Conservation (phyloP, 2,888 invertebrate genomes). For the Habroteleia sp. region DNA sequence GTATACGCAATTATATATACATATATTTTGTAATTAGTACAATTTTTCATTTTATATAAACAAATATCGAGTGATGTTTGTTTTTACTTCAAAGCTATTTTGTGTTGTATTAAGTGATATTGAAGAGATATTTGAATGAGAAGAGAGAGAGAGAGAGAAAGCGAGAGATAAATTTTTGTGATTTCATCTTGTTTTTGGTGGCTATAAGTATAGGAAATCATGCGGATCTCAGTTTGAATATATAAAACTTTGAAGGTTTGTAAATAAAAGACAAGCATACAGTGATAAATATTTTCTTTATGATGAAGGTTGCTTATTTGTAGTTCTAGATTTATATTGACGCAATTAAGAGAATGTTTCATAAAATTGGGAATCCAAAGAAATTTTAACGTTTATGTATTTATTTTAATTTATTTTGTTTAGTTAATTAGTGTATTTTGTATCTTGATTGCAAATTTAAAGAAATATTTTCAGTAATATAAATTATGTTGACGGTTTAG, state of each 20-base stretch:
- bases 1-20: too few species aligned
- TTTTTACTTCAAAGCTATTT: constrained; percentile 20
- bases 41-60: background rate
- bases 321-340: too few species aligned
- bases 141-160: too few species aligned
- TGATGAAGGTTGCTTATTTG: too few species aligned
- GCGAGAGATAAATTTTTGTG: constrained; percentile 70
- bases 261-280: background rate
- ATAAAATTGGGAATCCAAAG: too few species aligned
- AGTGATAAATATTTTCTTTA: background rate
- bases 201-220: background rate
- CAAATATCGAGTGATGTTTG: background rate
- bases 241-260: constrained; percentile 40
- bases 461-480: too few species aligned
- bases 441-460: too few species aligned
- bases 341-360: too few species aligned
- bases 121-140: constrained; percentile 67
- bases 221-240: background rate
- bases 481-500: too few species aligned
- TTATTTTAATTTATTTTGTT: too few species aligned
- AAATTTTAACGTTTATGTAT: too few species aligned
- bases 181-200: constrained; percentile 62
- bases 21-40: constrained; percentile 1
- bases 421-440: too few species aligned
- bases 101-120: constrained; percentile 66